Percentiles rank a stretch among this genome's conserved stretches.
Evolutionary conservation across 2,888 invertebrate genomes (phyloP).

Genomic region (Napeogenes inachia): DNA sequence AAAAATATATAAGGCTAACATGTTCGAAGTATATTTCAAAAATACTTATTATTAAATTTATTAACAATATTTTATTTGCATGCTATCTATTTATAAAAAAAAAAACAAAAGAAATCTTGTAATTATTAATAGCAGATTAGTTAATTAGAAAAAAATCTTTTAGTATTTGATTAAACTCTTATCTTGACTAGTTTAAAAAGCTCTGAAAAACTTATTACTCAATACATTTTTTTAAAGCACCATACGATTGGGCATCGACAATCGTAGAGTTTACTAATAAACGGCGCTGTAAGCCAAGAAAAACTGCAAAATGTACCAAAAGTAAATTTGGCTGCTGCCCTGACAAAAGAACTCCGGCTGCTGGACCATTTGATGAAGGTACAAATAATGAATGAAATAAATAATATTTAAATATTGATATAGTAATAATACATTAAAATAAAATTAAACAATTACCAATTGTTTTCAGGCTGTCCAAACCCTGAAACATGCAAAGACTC

Average conservation of each 20-base stretch:
- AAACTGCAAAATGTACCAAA: conserved; percentile 75
- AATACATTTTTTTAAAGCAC: conserved; percentile 39
- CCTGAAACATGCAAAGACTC: conserved; percentile 87
- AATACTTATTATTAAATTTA: too few relatives aligned
- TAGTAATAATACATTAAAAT: background rate
- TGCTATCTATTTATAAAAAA: too few relatives aligned
- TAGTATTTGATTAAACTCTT: too few relatives aligned
- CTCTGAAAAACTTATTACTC: too few relatives aligned
- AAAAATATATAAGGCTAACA: too few relatives aligned
- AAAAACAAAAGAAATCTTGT: too few relatives aligned
- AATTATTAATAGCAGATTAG: too few relatives aligned
- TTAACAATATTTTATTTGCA: too few relatives aligned
- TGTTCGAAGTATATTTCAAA: too few relatives aligned
- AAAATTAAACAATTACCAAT: background rate
- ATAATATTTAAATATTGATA: too few relatives aligned
- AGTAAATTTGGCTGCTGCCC: conserved; percentile 90
- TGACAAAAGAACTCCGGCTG: conserved; percentile 85
- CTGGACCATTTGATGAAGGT: conserved; percentile 89
- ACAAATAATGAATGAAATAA: conserved; percentile 13
- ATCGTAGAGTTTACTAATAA: conserved; percentile 70
- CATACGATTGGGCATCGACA: conserved; percentile 75
- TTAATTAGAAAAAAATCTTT: too few relatives aligned
- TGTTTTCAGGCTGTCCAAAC: conserved; percentile 80
- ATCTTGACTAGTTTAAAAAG: too few relatives aligned
- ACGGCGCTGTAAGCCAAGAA: conserved; percentile 78